phyloP scores from a whole-genome alignment of 1,140 invertebrate genomes.

The Pogonomyrmex barbatus region DNA sequence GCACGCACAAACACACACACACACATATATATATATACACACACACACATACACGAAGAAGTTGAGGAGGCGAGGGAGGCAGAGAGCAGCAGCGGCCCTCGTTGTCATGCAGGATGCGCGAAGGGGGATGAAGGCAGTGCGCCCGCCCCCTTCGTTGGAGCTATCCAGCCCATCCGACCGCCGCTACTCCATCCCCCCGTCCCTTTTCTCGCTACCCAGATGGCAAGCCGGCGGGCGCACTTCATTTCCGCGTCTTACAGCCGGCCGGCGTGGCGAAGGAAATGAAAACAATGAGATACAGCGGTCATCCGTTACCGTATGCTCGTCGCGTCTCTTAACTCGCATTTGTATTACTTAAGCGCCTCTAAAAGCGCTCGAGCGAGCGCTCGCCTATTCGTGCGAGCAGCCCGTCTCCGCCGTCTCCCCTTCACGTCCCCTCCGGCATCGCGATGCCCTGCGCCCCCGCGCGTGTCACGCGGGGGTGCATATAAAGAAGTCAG shows the following conservation, averaged over 20 bases:
- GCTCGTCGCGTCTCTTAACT: constrained; percentile 81
- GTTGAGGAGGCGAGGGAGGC: constrained; percentile 61
- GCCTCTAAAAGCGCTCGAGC: constrained; percentile 74
- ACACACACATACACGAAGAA: constrained; percentile 19
- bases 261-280: constrained; percentile 81
- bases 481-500: constrained; percentile 56
- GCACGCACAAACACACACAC: neutral
- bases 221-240: constrained; percentile 73
- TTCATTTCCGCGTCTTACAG: constrained; percentile 84
- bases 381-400: constrained; percentile 44
- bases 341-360: constrained; percentile 85
- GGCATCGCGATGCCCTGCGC: neutral
- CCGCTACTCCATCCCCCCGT: constrained; percentile 14
- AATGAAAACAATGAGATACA: constrained; percentile 86
- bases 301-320: constrained; percentile 84
- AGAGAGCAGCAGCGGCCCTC: constrained; percentile 66
- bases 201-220: constrained; percentile 69
- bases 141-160: constrained; percentile 68
- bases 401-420: neutral
- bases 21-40: neutral
- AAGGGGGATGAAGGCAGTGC: constrained; percentile 74
- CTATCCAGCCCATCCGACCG: constrained; percentile 40
- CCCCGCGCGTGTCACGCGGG: constrained; percentile 36
- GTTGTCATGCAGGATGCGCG: constrained; percentile 79
- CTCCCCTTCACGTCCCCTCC: neutral